Evolutionary conservation across 2,797 vertebrate species (phyloP).

Genomic region (Hydrophis major): DNA sequence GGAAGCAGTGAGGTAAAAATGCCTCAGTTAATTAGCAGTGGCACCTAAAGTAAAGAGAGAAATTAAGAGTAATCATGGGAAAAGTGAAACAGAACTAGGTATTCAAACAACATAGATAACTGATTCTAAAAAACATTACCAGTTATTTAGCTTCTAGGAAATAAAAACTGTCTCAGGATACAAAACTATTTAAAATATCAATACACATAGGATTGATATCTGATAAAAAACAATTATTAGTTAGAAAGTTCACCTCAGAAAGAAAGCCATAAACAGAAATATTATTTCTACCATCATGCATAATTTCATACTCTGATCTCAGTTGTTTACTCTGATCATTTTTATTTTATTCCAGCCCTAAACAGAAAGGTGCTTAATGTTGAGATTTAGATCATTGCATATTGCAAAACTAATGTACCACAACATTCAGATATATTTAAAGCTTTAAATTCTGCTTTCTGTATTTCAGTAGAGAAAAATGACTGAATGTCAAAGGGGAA

Average conservation of each 20-base stretch:
- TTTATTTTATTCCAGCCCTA: constrained; percentile 76
- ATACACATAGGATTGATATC: not conserved
- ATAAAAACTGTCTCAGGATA: constrained; percentile 3
- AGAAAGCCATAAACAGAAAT: constrained; percentile 64
- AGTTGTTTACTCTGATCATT: constrained; percentile 65
- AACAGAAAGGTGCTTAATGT: constrained; percentile 74
- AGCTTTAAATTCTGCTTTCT: constrained; percentile 11
- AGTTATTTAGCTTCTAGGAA: constrained; percentile 42
- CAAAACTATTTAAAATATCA: constrained; percentile 24
- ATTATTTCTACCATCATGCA: constrained; percentile 58
- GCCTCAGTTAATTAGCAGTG: constrained; percentile 57
- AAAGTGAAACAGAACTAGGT: constrained; percentile 58
- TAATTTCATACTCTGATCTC: constrained; percentile 76
- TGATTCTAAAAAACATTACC: constrained; percentile 20
- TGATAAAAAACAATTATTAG: constrained; percentile 28
- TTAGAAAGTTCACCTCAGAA: constrained; percentile 49
- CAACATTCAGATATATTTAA: not conserved
- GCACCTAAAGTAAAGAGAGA: constrained; percentile 57
- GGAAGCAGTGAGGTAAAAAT: constrained; percentile 59
- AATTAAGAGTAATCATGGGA: constrained; percentile 32
- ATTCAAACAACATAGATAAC: constrained; percentile 46
- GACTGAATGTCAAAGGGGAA: not conserved
- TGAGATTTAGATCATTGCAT: constrained; percentile 65
- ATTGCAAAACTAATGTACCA: not conserved
- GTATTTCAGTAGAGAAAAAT: constrained; percentile 40